Conservation (phyloP, 2,113 vertebrate genomes). For the Eleginops maclovinus region DNA sequence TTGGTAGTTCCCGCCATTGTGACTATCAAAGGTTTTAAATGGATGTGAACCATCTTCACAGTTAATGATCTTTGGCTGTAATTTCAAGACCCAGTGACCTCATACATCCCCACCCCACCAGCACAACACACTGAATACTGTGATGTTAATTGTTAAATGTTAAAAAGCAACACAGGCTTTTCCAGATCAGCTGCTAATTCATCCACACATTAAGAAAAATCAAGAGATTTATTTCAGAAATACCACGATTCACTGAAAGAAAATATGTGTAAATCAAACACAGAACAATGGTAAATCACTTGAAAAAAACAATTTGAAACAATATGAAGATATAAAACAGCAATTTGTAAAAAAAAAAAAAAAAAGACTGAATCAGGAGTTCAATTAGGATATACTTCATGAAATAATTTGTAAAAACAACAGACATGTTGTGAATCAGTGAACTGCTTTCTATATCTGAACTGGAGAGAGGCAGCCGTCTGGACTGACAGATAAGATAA, state of each 20-base stretch:
- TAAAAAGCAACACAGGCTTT: not conserved
- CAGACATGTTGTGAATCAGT: not conserved
- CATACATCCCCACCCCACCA: conserved; percentile 55
- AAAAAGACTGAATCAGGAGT: not conserved
- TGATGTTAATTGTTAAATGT: conserved; percentile 3
- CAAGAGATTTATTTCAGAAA: not conserved
- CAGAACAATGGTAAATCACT: conserved; percentile 1
- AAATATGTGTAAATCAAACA: conserved; percentile 11
- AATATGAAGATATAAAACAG: conserved; percentile 14
- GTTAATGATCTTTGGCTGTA: conserved; percentile 29
- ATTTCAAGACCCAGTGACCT: conserved; percentile 59
- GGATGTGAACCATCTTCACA: conserved; percentile 11
- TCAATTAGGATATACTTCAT: not conserved
- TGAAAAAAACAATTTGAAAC: not conserved
- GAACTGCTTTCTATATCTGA: not conserved
- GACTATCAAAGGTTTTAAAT: not conserved
- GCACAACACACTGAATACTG: conserved; percentile 13
- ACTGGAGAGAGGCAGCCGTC: not conserved
- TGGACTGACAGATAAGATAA: not conserved
- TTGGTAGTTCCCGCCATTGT: too few species aligned
- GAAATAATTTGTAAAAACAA: not conserved
- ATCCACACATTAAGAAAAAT: not conserved
- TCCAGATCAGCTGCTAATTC: not conserved
- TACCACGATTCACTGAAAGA: not conserved
- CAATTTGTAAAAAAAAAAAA: not conserved